A percentile compares a stretch with the other conserved stretches of the same genome.
Evolutionary conservation across 2,888 invertebrate genomes (phyloP).

Genomic region (Euclidia mi): DNA sequence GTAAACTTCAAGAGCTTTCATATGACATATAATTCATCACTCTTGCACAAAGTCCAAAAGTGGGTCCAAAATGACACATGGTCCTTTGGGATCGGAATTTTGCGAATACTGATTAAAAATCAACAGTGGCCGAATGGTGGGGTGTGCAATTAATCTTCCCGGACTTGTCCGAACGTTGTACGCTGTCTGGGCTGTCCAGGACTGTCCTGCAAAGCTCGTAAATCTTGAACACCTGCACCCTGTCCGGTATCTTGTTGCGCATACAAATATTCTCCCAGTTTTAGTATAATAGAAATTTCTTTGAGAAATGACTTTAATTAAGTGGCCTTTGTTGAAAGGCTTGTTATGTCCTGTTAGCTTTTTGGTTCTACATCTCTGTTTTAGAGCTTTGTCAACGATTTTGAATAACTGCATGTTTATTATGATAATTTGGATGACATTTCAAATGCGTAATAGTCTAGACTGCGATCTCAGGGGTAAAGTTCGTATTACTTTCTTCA

Average conservation of each 20-base stretch:
- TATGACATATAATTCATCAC: too few species aligned
- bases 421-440: background rate
- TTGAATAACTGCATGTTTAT: background rate
- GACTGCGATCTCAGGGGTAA: too few species aligned
- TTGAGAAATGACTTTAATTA: constrained; percentile 66
- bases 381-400: background rate
- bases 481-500: too few species aligned
- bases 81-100: constrained; percentile 60
- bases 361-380: background rate
- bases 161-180: constrained; percentile 74
- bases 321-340: constrained; percentile 44
- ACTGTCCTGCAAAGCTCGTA: constrained; percentile 68
- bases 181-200: constrained; percentile 69
- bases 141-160: constrained; percentile 80
- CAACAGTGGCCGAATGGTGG: constrained; percentile 73
- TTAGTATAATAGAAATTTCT: constrained; percentile 68
- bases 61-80: too few species aligned
- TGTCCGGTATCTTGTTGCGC: constrained; percentile 69
- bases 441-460: background rate
- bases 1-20: too few species aligned
- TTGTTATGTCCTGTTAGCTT: constrained; percentile 12
- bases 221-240: constrained; percentile 80
- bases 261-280: constrained; percentile 71
- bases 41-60: too few species aligned
- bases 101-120: constrained; percentile 73